phyloP scores from a whole-genome alignment of 1,140 invertebrate species.

The Subanguina moxae region DNA sequence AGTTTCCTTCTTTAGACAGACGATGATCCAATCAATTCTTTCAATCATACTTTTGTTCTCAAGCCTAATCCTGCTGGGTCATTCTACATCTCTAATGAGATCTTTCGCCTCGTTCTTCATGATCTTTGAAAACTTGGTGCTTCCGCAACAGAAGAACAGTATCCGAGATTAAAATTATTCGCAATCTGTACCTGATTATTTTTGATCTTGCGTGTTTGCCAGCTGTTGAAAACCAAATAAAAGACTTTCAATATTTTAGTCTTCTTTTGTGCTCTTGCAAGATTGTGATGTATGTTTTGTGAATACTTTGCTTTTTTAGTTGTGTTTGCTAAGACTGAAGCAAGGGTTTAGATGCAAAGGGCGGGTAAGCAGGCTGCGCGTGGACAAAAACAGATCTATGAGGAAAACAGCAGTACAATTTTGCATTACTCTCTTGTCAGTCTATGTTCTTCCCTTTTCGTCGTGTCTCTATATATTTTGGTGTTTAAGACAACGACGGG shows the following conservation, averaged over 20 bases:
- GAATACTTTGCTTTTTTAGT: too few species aligned
- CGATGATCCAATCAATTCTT: slow-evolving; percentile 57
- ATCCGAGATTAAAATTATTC: too few species aligned
- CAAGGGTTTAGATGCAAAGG: slow-evolving; percentile 9
- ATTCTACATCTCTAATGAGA: slow-evolving; percentile 58
- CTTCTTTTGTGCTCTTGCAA: too few species aligned
- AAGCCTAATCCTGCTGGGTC: slow-evolving; percentile 51
- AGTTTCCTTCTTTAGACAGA: slow-evolving; percentile 47
- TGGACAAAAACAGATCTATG: slow-evolving; percentile 53
- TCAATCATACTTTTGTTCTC: slow-evolving; percentile 54
- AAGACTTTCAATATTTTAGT: too few species aligned
- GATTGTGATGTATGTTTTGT: too few species aligned
- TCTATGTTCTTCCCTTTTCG: slow-evolving; percentile 22
- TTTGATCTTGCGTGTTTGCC: too few species aligned
- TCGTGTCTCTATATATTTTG: slow-evolving; percentile 25
- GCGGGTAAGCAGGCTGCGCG: slow-evolving; percentile 49
- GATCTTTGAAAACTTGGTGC: slow-evolving; percentile 3
- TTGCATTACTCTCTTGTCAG: slow-evolving; percentile 37
- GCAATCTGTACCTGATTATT: too few species aligned
- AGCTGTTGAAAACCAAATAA: too few species aligned
- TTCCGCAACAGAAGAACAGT: neutral
- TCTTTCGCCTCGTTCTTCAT: slow-evolving; percentile 59
- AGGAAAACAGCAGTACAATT: slow-evolving; percentile 53
- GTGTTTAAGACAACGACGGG: slow-evolving; percentile 24
- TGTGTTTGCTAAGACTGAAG: too few species aligned